phyloP scores from a whole-genome alignment of 2,113 vertebrate genomes.

The Elgaria multicarinata region DNA sequence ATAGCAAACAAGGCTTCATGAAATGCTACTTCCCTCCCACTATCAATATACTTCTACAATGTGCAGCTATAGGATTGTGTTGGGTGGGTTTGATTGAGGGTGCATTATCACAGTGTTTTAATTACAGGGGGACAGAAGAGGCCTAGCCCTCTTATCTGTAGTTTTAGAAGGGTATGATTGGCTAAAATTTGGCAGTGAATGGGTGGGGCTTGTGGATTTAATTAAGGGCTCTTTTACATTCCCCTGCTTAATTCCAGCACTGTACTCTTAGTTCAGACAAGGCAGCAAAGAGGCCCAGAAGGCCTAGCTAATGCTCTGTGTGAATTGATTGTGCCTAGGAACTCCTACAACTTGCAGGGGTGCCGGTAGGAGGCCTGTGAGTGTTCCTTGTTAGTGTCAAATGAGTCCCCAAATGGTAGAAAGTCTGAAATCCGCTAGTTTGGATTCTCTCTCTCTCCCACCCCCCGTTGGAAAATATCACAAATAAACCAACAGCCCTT shows the following conservation, averaged over 20 bases:
- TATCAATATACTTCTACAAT: too few relatives aligned
- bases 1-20: not conserved
- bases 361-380: not conserved
- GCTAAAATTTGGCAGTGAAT: not conserved
- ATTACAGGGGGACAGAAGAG: not conserved
- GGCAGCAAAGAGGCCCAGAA: not conserved
- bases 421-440: not conserved
- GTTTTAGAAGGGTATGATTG: not conserved
- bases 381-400: not conserved
- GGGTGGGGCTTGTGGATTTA: not conserved
- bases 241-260: not conserved
- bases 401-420: not conserved
- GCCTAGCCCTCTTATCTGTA: not conserved
- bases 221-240: not conserved
- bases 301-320: not conserved
- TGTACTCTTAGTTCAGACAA: not conserved
- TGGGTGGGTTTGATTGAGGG: not conserved
- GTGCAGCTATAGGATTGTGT: not conserved
- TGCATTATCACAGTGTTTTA: not conserved
- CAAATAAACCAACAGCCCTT: constrained; percentile 23
- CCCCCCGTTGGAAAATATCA: not conserved
- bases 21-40: not conserved
- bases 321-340: not conserved
- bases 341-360: not conserved
- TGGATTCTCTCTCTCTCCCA: not conserved